Conservation (phyloP, 2,113 vertebrate species). For the Rostratula benghalensis region DNA sequence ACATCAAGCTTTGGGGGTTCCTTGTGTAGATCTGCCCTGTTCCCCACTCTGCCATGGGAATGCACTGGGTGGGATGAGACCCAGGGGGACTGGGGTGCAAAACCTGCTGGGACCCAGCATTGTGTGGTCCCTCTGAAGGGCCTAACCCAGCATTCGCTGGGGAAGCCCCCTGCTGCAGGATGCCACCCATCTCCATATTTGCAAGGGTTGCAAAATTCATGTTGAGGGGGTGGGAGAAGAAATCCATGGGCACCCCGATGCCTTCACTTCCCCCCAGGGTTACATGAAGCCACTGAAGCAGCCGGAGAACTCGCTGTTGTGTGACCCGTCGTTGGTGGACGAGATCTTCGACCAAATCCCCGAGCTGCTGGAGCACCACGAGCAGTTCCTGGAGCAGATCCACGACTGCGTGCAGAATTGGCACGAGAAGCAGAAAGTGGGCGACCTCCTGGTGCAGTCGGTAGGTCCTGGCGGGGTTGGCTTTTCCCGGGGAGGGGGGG, state of each 20-base stretch:
- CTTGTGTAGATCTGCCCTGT: neutral
- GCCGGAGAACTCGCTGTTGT: slow-evolving; percentile 87
- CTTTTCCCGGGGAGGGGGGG: neutral
- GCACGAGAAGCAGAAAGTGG: slow-evolving; percentile 93
- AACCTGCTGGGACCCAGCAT: accelerated
- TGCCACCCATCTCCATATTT: accelerated
- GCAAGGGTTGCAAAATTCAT: neutral
- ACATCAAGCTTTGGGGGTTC: neutral
- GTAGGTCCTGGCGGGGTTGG: slow-evolving; percentile 67
- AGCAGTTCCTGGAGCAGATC: slow-evolving; percentile 94
- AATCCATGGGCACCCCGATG: accelerated
- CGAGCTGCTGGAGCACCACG: slow-evolving; percentile 95
- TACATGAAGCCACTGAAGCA: slow-evolving; percentile 98
- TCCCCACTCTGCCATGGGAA: neutral
- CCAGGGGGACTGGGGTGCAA: neutral
- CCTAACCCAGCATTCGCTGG: accelerated
- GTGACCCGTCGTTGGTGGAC: slow-evolving; percentile 91
- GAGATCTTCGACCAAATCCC: slow-evolving; percentile 99
- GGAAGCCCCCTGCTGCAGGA: neutral
- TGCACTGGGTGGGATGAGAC: neutral
- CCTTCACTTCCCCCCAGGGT: slow-evolving; percentile 71
- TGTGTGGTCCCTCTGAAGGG: neutral
- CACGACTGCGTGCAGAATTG: slow-evolving; percentile 88
- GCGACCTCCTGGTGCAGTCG: slow-evolving; percentile 91
- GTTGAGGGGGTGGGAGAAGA: neutral